Conservation (phyloP, 2,113 vertebrate genomes). For the Neogale vison region DNA sequence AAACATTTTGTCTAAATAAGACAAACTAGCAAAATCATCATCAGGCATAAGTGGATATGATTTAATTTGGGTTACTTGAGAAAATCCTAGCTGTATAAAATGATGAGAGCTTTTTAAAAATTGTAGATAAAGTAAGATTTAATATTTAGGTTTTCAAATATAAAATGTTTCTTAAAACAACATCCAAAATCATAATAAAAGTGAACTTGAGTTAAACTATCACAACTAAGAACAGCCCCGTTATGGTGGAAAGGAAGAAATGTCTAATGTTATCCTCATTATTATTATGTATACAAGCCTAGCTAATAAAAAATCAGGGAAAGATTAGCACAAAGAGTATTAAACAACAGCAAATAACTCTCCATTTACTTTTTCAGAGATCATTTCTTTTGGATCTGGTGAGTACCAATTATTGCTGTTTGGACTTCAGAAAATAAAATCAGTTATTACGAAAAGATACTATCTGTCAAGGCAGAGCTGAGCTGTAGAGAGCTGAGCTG, state of each 20-base stretch:
- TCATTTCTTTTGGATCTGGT: not conserved
- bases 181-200: not conserved
- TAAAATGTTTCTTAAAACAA: not conserved
- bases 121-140: not conserved
- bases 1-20: not conserved
- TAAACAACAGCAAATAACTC: not conserved
- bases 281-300: not conserved
- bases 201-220: not conserved
- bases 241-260: not conserved
- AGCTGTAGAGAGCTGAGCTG: not conserved
- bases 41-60: not conserved
- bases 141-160: not conserved
- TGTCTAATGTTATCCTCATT: not conserved
- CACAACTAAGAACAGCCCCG: not conserved
- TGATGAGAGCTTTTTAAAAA: not conserved
- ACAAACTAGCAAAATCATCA: not conserved
- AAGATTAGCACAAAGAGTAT: not conserved
- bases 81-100: not conserved
- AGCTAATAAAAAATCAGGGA: not conserved
- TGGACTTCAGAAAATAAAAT: not conserved
- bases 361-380: not conserved
- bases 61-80: not conserved
- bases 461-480: not conserved
- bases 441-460: not conserved
- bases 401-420: not conserved